A percentile compares a stretch with the other conserved stretches of the same genome.
Evolutionary conservation across 2,113 vertebrate genomes (phyloP).

Genomic region (Mormyrus lacerda): DNA sequence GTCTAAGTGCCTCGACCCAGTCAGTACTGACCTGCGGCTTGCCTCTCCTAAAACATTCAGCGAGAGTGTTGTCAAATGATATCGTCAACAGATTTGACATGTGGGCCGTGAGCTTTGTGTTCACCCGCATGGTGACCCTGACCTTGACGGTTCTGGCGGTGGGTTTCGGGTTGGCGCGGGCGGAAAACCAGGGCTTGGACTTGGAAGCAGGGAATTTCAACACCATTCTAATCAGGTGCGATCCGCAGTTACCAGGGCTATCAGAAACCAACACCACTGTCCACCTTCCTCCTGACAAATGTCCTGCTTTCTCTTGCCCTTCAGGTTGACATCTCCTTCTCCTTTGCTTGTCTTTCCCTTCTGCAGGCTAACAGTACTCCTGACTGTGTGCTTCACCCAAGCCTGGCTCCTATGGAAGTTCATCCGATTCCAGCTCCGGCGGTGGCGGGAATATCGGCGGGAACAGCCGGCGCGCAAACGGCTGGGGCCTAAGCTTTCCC

Average conservation of each 20-base stretch:
- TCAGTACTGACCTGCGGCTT: background rate
- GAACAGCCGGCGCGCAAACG: conserved; percentile 80
- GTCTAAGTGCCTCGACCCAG: background rate
- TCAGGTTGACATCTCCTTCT: background rate
- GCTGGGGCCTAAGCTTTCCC: conserved; percentile 58
- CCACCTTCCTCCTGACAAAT: background rate
- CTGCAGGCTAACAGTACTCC: conserved; percentile 78
- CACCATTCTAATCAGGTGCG: conserved; percentile 79
- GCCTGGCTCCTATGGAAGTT: conserved; percentile 96
- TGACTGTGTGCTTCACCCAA: conserved; percentile 82
- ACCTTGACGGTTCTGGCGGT: conserved; percentile 87
- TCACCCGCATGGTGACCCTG: conserved; percentile 82
- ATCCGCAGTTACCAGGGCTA: background rate
- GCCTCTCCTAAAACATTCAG: background rate
- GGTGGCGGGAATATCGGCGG: conserved; percentile 82
- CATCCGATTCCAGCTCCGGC: conserved; percentile 90
- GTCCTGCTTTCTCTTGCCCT: background rate
- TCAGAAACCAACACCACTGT: background rate
- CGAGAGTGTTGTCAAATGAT: background rate
- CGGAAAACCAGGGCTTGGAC: conserved; percentile 78
- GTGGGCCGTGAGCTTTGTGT: conserved; percentile 86
- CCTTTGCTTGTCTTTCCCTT: background rate
- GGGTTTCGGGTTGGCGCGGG: conserved; percentile 80
- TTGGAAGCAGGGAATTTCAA: conserved; percentile 85
- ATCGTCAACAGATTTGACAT: conserved; percentile 69